Conservation (phyloP, 2,888 invertebrate genomes). For the Epinotia brunnichana region DNA sequence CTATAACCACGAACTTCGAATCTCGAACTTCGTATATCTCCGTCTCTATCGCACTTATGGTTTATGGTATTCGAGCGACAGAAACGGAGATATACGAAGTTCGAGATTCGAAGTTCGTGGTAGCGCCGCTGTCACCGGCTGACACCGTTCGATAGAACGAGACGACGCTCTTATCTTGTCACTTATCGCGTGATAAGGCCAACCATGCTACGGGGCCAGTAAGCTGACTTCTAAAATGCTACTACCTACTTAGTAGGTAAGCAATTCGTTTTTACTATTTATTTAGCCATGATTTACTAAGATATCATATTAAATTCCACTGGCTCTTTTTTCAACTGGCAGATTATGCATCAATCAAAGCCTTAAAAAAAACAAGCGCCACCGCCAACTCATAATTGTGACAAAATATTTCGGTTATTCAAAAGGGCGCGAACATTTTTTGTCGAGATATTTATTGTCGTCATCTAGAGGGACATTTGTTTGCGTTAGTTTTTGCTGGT, state of each 20-base stretch:
- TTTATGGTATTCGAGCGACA: too few relatives aligned
- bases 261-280: background rate
- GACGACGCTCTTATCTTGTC: too few relatives aligned
- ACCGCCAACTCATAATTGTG: conserved; percentile 70
- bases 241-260: background rate
- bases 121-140: too few relatives aligned
- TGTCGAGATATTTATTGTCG: conserved; percentile 65
- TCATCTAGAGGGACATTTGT: conserved; percentile 44
- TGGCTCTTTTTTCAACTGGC: background rate
- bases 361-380: conserved; percentile 68
- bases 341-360: conserved; percentile 51
- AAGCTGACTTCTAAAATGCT: too few relatives aligned
- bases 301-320: background rate
- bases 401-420: conserved; percentile 77
- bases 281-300: background rate
- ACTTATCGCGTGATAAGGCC: too few relatives aligned
- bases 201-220: too few relatives aligned
- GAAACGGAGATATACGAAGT: too few relatives aligned
- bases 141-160: too few relatives aligned
- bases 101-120: too few relatives aligned
- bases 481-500: conserved; percentile 19
- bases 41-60: too few relatives aligned
- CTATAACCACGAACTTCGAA: too few relatives aligned
- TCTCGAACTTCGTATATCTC: too few relatives aligned
- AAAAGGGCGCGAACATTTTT: conserved; percentile 60